Conservation (phyloP, 2,113 vertebrate genomes). For the Castor canadensis region DNA sequence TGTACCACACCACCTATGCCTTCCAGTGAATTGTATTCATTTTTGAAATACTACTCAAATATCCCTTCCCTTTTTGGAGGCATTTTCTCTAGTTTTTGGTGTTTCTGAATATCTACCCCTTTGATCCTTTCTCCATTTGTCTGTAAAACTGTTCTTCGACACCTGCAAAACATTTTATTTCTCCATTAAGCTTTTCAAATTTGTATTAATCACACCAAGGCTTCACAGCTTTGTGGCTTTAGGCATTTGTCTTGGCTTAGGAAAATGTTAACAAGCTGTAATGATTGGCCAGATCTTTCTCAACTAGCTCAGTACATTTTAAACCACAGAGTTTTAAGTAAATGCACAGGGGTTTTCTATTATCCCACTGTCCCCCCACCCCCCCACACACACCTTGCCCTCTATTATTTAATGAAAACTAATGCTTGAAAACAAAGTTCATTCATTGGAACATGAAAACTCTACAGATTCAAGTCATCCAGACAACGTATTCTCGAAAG, state of each 20-base stretch:
- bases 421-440: constrained; percentile 28
- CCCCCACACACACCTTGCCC: background rate
- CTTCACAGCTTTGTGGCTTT: background rate
- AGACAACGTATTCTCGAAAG: background rate
- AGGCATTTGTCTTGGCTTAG: constrained; percentile 10
- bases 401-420: constrained; percentile 2
- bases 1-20: background rate
- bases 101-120: background rate
- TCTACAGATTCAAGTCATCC: background rate
- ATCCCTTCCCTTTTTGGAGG: no score
- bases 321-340: constrained; percentile 23
- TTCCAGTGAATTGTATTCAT: background rate
- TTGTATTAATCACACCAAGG: background rate
- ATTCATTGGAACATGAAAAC: background rate
- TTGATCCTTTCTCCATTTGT: background rate
- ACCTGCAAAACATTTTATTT: background rate
- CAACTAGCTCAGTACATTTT: background rate
- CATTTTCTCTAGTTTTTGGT: background rate
- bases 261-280: background rate
- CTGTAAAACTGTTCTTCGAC: constrained; percentile 5
- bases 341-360: background rate
- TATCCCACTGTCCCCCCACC: background rate
- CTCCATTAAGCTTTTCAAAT: background rate
- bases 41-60: background rate
- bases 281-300: background rate